These are phyloP conservation scores for Balaenoptera acutorostrata DNA, from an alignment of 2,113 vertebrate genomes.

Conservation along the genomic window DNA sequence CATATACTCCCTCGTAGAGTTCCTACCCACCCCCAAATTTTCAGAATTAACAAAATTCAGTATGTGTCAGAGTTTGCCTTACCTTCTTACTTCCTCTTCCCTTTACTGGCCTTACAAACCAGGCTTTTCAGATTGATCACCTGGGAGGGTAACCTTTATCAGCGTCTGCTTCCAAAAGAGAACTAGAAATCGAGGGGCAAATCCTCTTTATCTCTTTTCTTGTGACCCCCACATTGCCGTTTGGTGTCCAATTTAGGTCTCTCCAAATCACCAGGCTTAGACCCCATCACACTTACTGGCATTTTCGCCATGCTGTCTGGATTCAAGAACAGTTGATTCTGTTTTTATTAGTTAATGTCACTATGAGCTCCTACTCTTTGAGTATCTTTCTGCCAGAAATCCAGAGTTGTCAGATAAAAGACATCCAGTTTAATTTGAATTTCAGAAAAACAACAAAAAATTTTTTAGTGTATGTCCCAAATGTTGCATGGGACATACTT, in stretches of 20 bases:
- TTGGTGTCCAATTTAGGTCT: neutral
- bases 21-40: neutral
- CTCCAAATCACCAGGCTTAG: neutral
- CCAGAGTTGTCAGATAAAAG: neutral
- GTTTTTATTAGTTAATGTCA: neutral
- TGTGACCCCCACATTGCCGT: rapidly evolving
- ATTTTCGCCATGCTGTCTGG: neutral
- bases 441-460: neutral
- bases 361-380: neutral
- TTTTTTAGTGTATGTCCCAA: neutral
- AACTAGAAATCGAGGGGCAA: neutral
- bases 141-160: neutral
- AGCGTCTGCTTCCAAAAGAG: neutral
- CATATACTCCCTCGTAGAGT: neutral
- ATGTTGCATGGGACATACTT: neutral
- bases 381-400: neutral
- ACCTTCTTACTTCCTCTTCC: neutral
- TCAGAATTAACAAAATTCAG: neutral
- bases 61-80: neutral
- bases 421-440: neutral
- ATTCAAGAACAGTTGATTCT: neutral
- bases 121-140: neutral
- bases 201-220: neutral
- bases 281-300: neutral
- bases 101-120: neutral